A percentile compares a stretch with the other conserved stretches of the same genome.
Conservation (phyloP, 2,113 vertebrate genomes). For the Cichladusa arquata region DNA sequence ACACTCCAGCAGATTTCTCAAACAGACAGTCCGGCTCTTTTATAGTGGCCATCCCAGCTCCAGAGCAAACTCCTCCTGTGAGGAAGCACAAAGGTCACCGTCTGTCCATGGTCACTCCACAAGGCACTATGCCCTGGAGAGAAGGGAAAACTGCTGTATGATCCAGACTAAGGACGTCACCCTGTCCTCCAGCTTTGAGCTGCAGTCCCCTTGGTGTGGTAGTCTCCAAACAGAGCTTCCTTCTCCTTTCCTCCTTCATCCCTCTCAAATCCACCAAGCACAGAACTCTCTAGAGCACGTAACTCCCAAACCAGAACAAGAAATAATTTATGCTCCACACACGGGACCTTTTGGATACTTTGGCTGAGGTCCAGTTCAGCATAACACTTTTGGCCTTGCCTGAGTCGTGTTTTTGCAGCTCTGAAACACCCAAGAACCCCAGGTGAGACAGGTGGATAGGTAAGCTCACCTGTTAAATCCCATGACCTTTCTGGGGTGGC, state of each 20-base stretch:
- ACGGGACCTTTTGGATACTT: not conserved
- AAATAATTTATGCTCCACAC: not conserved
- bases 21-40: not conserved
- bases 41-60: not conserved
- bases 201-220: not conserved
- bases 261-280: not conserved
- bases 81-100: not conserved
- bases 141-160: not conserved
- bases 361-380: not conserved
- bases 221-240: not conserved
- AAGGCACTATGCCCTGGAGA: accelerated
- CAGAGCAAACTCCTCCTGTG: not conserved
- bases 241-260: not conserved
- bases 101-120: not conserved
- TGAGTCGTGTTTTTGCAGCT: not conserved
- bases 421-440: not conserved
- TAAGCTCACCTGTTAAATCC: not conserved
- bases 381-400: not conserved
- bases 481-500: not conserved
- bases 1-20: not conserved
- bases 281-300: accelerated
- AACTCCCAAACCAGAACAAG: not conserved
- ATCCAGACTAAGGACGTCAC: not conserved
- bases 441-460: not conserved
- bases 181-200: not conserved